These are phyloP conservation scores for Eurystomus glaucurus DNA, from an alignment of 2,797 vertebrate genomes.

Conservation along the genomic window DNA sequence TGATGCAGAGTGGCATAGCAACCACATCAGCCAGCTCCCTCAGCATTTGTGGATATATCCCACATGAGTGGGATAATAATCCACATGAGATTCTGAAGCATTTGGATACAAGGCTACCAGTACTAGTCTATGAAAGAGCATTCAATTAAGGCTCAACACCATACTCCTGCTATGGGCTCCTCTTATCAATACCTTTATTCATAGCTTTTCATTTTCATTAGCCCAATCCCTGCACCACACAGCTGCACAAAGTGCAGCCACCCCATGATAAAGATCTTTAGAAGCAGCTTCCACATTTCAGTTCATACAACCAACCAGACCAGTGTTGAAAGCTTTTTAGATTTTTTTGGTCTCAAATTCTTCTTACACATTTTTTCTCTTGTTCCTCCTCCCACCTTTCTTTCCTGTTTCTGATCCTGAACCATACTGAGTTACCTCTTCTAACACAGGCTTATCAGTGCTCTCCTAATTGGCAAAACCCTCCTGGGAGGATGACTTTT, in stretches of 20 bases:
- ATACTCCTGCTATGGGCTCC: neutral
- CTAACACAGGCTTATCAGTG: slow-evolving; percentile 42
- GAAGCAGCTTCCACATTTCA: slow-evolving; percentile 2
- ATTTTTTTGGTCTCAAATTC: neutral
- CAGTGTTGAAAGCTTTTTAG: neutral
- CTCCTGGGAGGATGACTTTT: slow-evolving; percentile 62
- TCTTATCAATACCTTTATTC: neutral
- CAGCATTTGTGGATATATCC: too few species aligned
- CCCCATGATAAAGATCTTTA: neutral
- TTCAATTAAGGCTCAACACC: neutral
- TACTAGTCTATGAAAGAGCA: neutral
- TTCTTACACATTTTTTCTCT: neutral
- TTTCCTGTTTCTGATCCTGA: slow-evolving; percentile 65
- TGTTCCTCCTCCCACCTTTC: slow-evolving; percentile 35
- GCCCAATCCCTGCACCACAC: rapidly evolving
- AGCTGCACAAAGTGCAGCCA: neutral
- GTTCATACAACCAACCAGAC: neutral
- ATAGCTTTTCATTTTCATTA: neutral
- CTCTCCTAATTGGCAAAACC: slow-evolving; percentile 76
- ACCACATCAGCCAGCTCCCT: too few species aligned
- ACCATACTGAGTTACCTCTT: slow-evolving; percentile 34
- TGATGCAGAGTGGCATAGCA: too few species aligned
- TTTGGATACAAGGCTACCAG: neutral
- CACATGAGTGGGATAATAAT: neutral
- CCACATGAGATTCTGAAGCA: neutral